These are phyloP conservation scores for Grammomys surdaster DNA, from an alignment of 2,113 vertebrate genomes.

Conservation along the genomic window DNA sequence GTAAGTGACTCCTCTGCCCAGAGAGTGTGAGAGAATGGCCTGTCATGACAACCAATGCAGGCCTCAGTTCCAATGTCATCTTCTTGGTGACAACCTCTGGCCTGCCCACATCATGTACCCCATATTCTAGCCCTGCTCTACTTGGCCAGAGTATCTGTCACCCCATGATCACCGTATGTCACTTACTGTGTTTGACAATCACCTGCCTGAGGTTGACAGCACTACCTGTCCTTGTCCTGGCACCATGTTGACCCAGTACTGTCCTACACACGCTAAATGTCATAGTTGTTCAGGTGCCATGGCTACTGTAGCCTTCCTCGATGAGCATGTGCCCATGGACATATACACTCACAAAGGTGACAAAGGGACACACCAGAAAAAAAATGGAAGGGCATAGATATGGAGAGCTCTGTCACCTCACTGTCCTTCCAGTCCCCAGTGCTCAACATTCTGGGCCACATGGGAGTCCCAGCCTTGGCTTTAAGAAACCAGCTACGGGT, in stretches of 20 bases:
- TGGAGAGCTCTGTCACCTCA: background rate
- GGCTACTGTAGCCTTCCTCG: fast-evolving
- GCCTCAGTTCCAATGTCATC: background rate
- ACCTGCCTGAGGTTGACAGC: background rate
- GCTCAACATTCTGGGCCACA: background rate
- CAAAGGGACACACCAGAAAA: background rate
- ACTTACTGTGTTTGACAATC: fast-evolving
- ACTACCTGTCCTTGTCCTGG: background rate
- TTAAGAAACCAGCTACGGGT: background rate
- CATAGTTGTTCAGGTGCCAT: fast-evolving
- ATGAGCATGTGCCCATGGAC: background rate
- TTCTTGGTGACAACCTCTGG: background rate
- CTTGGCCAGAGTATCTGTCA: background rate
- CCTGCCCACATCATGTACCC: background rate
- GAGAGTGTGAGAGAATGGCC: background rate
- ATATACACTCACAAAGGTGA: background rate
- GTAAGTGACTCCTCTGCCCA: background rate
- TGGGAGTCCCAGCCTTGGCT: background rate
- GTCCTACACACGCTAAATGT: background rate
- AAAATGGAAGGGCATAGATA: background rate
- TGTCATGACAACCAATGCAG: background rate
- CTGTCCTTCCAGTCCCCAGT: background rate
- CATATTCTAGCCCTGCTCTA: fast-evolving
- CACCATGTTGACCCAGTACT: background rate
- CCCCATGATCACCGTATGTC: fast-evolving